Percentiles rank a stretch among this genome's conserved stretches.
Conservation (phyloP, 2,888 invertebrate genomes). For the Strigamia crassipes region DNA sequence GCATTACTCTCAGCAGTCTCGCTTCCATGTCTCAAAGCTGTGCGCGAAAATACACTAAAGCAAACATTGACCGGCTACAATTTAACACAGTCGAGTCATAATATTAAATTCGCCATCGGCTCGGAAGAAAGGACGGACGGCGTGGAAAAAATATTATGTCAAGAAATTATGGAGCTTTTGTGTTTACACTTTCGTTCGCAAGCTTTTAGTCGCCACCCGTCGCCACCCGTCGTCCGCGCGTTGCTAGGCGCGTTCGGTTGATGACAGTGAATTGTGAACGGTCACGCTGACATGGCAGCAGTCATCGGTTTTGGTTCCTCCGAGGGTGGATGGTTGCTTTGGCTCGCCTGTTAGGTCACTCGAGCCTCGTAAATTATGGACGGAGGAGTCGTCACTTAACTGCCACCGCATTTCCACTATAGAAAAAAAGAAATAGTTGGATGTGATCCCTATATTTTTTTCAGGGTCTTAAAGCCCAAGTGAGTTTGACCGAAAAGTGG, state of each 20-base stretch:
- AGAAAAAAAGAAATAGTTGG: neutral
- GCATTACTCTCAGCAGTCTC: neutral
- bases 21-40: neutral
- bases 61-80: neutral
- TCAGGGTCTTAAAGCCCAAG: conserved; percentile 8
- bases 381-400: conserved; percentile 11
- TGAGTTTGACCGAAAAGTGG: conserved; percentile 20
- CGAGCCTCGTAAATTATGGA: conserved; percentile 18
- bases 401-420: neutral
- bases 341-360: conserved; percentile 4
- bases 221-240: too few relatives aligned
- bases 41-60: neutral
- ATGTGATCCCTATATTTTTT: conserved; percentile 1
- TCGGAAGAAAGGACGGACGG: too few relatives aligned
- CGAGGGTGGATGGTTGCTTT: conserved; percentile 17
- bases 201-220: neutral
- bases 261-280: conserved; percentile 24
- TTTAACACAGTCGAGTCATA: neutral
- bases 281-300: conserved; percentile 30
- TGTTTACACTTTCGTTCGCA: neutral
- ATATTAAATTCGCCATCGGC: neutral
- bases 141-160: neutral
- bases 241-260: neutral
- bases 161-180: neutral
- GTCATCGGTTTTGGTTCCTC: conserved; percentile 2